These are phyloP conservation scores for Microcaecilia unicolor DNA, from an alignment of 2,797 vertebrate genomes.

Conservation along the genomic window DNA sequence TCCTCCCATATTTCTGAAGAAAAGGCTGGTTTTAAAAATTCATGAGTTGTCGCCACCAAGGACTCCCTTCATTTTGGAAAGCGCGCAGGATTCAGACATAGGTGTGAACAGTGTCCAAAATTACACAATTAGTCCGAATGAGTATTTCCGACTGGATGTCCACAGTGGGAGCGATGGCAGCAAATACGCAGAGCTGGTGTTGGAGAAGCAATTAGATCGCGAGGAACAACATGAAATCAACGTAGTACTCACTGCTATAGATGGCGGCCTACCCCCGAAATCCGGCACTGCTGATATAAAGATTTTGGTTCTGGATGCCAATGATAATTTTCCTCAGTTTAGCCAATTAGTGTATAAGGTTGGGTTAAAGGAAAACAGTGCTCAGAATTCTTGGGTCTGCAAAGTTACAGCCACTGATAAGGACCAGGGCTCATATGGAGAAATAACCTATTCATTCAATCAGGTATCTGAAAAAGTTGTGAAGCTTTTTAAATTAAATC, in stretches of 20 bases:
- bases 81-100: conserved; percentile 31
- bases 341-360: neutral
- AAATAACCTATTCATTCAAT: conserved; percentile 36
- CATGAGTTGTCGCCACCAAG: conserved; percentile 12
- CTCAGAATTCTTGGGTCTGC: neutral
- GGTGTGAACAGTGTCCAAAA: conserved; percentile 35
- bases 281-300: conserved; percentile 33
- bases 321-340: conserved; percentile 38
- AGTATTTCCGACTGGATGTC: conserved; percentile 26
- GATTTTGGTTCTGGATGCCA: conserved; percentile 19
- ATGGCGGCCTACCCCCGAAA: conserved; percentile 49
- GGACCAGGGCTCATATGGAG: conserved; percentile 40
- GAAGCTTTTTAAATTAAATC: conserved; percentile 28
- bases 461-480: conserved; percentile 33
- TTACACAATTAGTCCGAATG: conserved; percentile 33
- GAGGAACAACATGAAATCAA: conserved; percentile 42
- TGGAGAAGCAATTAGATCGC: conserved; percentile 49
- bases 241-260: conserved; percentile 46
- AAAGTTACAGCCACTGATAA: conserved; percentile 28
- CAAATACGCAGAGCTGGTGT: conserved; percentile 34
- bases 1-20: conserved; percentile 18
- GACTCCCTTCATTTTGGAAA: no score
- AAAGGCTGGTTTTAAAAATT: conserved; percentile 30
- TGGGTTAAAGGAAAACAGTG: conserved; percentile 1
- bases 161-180: conserved; percentile 21